These are phyloP conservation scores for Eira barbara DNA, from an alignment of 2,113 vertebrate genomes.

Conservation along the genomic window DNA sequence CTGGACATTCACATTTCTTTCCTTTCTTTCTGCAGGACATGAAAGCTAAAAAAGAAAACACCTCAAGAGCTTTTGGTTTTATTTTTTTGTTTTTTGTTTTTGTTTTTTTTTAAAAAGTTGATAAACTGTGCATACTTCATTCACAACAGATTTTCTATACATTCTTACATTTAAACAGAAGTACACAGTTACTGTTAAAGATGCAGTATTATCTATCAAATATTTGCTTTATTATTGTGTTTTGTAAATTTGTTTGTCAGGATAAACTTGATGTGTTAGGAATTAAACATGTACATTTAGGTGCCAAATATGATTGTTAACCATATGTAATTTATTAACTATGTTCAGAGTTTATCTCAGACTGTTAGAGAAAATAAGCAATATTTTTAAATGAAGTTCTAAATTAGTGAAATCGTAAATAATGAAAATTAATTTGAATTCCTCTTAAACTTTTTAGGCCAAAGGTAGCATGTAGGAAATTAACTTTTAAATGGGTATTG, in stretches of 20 bases:
- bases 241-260: slow-evolving; percentile 66
- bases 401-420: slow-evolving; percentile 62
- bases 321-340: slow-evolving; percentile 62
- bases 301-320: slow-evolving; percentile 64
- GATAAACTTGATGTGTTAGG: slow-evolving; percentile 61
- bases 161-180: slow-evolving; percentile 76
- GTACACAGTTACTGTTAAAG: slow-evolving; percentile 80
- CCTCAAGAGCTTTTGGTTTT: slow-evolving; percentile 78
- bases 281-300: slow-evolving; percentile 60
- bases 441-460: slow-evolving; percentile 61
- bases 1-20: slow-evolving; percentile 80
- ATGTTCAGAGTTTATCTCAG: slow-evolving; percentile 65
- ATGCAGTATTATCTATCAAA: slow-evolving; percentile 79
- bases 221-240: slow-evolving; percentile 52
- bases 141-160: slow-evolving; percentile 77
- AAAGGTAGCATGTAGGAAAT: slow-evolving; percentile 40
- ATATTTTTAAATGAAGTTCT: slow-evolving; percentile 68
- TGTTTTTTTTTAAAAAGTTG: slow-evolving; percentile 67
- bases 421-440: slow-evolving; percentile 57
- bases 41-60: slow-evolving; percentile 82
- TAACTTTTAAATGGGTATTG: slow-evolving; percentile 67
- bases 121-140: slow-evolving; percentile 79
- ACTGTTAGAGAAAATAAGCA: slow-evolving; percentile 59
- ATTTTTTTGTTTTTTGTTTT: slow-evolving; percentile 73
- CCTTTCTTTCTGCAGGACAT: slow-evolving; percentile 86